phyloP scores from a whole-genome alignment of 2,797 vertebrate genomes.

The Chrysocyon brachyurus region DNA sequence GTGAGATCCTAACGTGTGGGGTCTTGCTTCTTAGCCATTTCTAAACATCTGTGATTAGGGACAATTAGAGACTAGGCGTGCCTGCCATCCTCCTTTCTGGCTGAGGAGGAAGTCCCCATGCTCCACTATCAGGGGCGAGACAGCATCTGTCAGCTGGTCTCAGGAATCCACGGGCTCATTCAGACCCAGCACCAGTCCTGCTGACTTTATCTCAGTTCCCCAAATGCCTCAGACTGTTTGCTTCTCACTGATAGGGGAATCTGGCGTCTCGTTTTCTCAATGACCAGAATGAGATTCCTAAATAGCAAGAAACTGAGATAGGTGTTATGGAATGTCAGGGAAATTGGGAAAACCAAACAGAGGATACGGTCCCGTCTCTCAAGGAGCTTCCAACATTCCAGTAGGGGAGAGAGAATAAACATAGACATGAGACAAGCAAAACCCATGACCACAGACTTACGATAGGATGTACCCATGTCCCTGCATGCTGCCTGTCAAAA shows the following conservation, averaged over 20 bases:
- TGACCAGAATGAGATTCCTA: slow-evolving; percentile 49
- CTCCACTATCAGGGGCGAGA: slow-evolving; percentile 29
- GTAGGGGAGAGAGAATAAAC: not conserved
- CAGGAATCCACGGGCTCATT: not conserved
- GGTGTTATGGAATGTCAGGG: not conserved
- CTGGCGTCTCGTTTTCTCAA: slow-evolving; percentile 49
- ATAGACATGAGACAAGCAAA: not conserved
- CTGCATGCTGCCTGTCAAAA: not conserved
- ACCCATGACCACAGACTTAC: rapidly evolving
- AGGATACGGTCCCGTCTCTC: not conserved
- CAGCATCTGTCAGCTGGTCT: slow-evolving; percentile 39
- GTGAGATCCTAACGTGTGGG: slow-evolving; percentile 37
- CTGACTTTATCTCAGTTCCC: slow-evolving; percentile 62
- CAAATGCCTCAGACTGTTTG: not conserved
- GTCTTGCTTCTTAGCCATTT: slow-evolving; percentile 54
- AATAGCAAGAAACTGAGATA: slow-evolving; percentile 46
- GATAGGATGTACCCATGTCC: not conserved
- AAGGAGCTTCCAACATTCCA: not conserved
- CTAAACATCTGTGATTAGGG: slow-evolving; percentile 65
- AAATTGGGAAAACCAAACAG: not conserved
- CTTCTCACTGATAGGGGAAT: slow-evolving; percentile 33
- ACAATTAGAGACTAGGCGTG: slow-evolving; percentile 13
- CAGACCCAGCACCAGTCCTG: not conserved
- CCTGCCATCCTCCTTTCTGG: slow-evolving; percentile 53
- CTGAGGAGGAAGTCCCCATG: slow-evolving; percentile 35